phyloP scores from a whole-genome alignment of 2,888 invertebrate genomes.

The Protonemura montana region DNA sequence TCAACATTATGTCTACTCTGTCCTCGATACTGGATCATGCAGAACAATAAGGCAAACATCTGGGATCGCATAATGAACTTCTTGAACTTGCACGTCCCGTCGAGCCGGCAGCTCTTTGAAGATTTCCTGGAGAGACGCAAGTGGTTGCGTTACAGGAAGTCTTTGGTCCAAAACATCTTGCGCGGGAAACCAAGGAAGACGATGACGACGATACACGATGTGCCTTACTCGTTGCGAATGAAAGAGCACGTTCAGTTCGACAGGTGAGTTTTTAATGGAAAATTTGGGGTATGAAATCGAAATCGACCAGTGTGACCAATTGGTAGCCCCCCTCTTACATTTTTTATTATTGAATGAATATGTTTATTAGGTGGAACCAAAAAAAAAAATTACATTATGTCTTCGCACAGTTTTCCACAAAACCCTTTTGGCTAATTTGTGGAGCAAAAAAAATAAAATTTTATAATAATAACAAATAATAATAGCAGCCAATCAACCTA shows the following conservation, averaged over 20 bases:
- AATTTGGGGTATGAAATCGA: too few species aligned
- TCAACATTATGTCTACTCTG: conserved; percentile 72
- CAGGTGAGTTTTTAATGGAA: conserved; percentile 10
- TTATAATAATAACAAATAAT: too few species aligned
- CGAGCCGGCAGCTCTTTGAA: conserved; percentile 64
- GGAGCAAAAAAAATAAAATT: too few species aligned
- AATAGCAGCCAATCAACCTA: too few species aligned
- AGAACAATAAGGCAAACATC: conserved; percentile 70
- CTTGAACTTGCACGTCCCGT: conserved; percentile 67
- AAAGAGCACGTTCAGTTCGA: conserved; percentile 49
- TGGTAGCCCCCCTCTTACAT: too few species aligned
- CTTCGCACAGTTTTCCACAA: too few species aligned
- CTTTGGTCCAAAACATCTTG: conserved; percentile 63
- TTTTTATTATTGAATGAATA: too few species aligned
- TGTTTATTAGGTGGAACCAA: too few species aligned
- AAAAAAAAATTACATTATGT: too few species aligned
- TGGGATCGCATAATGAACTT: conserved; percentile 71
- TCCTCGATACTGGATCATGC: conserved; percentile 74
- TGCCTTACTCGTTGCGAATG: conserved; percentile 72
- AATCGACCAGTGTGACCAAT: too few species aligned
- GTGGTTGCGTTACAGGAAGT: conserved; percentile 66
- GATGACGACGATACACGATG: conserved; percentile 68
- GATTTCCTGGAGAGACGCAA: conserved; percentile 64
- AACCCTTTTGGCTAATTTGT: too few species aligned
- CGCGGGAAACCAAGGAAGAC: conserved; percentile 62